Evolutionary conservation across 2,888 invertebrate genomes (phyloP).

Genomic region (Meandrusa payeni): DNA sequence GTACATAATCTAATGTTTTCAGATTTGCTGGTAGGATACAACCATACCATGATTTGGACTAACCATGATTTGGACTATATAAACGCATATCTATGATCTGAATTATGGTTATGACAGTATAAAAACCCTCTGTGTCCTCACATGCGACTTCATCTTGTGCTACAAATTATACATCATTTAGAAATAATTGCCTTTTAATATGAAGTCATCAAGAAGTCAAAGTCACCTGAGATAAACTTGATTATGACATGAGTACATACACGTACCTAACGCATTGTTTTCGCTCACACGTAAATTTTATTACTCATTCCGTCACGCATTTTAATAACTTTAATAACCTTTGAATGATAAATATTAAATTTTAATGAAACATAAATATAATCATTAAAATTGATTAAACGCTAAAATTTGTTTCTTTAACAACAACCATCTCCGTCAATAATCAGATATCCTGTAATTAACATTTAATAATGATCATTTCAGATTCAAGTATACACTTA

Average conservation of each 20-base stretch:
- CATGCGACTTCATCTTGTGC: no score
- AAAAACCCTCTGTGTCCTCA: no score
- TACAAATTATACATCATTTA: no score
- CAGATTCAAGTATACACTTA: no score
- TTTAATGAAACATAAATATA: background rate
- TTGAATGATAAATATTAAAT: background rate
- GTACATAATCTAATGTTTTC: no score
- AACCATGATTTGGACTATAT: no score
- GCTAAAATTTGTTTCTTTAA: background rate
- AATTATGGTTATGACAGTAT: no score
- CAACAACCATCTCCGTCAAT: background rate
- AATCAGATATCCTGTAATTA: slow-evolving; percentile 21
- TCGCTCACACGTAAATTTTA: background rate
- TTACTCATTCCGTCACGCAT: background rate
- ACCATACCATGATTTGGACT: no score
- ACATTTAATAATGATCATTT: slow-evolving; percentile 25
- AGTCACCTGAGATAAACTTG: background rate
- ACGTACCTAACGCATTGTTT: background rate
- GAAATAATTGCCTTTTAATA: no score
- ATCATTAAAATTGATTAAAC: background rate
- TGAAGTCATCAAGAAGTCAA: no score
- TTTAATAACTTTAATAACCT: background rate
- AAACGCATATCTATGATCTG: no score
- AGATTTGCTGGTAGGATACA: no score
- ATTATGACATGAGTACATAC: background rate